These are phyloP conservation scores for Schizopygopsis malacanthus DNA, from an alignment of 2,797 vertebrate genomes.

Conservation along the genomic window DNA sequence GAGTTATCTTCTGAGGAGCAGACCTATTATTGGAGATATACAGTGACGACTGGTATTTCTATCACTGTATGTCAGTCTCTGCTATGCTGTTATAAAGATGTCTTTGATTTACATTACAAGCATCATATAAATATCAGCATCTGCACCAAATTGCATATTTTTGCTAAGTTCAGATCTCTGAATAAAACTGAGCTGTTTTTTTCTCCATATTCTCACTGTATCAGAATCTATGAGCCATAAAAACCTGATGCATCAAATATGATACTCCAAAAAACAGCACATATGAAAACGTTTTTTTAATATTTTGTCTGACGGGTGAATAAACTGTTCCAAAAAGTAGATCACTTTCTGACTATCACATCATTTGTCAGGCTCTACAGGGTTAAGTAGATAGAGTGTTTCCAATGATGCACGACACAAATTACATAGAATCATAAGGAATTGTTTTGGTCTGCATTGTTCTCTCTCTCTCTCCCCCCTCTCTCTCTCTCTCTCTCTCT, in stretches of 20 bases:
- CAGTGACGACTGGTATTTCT: not conserved
- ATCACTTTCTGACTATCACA: not conserved
- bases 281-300: too few relatives aligned
- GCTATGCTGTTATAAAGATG: not conserved
- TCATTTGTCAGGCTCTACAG: not conserved
- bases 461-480: not conserved
- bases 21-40: not conserved
- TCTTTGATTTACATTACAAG: not conserved
- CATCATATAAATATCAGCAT: not conserved
- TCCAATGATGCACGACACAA: not conserved
- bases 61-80: not conserved
- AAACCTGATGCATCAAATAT: not conserved
- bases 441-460: not conserved
- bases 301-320: not conserved
- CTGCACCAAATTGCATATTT: not conserved
- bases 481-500: not conserved
- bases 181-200: not conserved
- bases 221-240: not conserved
- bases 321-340: not conserved
- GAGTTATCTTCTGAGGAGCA: too few relatives aligned
- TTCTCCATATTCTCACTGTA: not conserved
- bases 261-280: not conserved
- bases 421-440: not conserved
- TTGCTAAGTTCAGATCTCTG: not conserved
- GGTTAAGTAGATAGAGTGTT: not conserved